Base-by-base conservation (phyloP, 2,797 vertebrate genomes). In the Microctenopoma stevenorrisi region DNA sequence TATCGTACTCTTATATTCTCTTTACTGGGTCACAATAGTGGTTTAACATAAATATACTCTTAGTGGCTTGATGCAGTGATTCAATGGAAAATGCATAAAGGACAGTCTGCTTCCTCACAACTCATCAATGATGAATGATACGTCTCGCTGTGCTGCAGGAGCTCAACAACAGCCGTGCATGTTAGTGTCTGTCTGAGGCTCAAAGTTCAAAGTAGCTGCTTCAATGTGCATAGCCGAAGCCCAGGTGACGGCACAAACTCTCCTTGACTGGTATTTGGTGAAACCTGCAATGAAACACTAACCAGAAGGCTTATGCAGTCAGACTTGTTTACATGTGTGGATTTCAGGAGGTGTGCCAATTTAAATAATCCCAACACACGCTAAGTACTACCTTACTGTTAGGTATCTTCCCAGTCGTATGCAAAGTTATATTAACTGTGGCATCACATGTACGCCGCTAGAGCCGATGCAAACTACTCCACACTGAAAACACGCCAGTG, bases 101-200 rank as follows among this genome's bases (percentile, higher is more conserved):
- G 70, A 69, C 64, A 76, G 84, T 59, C 69, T 83, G 78, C 68
- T 67, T 74, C 66, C 79, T 72, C 78, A 70, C 7, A 79, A 76
- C 14, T 88, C 89, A 90, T 90, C 72, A 90, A 89, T 89, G 76
- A 90, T 91, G 82, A 78, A 90, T 84, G 83, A 80, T 78, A 78
- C 60, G 82, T 80, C 69, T 86, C 47, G 67, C 60, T 65, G 35
- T 68, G 74, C 74, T 64, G 18, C 73, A 66, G 49, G 68, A 65
- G 73, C 62, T 83, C 82, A 84, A 76, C 76, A 76, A 54, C 84
- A 70, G 42, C 65, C 76, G 43, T 75, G 56, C 54, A n/a, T 51
- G 18, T 51, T 22, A 28, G 59, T 64, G 54, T 73, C 76, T 67
- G 47, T 13, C 42, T 48, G 50, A 46, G 54, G 38, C 26, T 38